A percentile compares a stretch with the other conserved stretches of the same genome.
These are phyloP conservation scores for Temnopleurus reevesii DNA, from an alignment of 53 echinoderm and acorn worm species.

Conservation along the genomic window DNA sequence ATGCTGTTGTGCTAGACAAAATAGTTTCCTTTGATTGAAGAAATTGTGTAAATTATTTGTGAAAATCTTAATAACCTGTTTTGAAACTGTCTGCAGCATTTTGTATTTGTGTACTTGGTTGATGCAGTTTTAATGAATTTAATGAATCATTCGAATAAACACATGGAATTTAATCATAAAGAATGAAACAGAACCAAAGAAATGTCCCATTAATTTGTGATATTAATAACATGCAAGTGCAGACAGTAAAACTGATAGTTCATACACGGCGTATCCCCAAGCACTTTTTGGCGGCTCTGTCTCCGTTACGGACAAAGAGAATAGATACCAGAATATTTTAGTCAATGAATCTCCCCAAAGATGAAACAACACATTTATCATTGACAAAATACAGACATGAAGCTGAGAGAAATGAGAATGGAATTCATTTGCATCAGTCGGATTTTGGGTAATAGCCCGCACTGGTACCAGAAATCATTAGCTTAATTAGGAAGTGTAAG, in stretches of 20 bases:
- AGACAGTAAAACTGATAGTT: slow-evolving; percentile 37
- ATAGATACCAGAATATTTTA: slow-evolving; percentile 18
- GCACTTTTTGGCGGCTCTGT: slow-evolving; percentile 18
- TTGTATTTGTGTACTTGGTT: background rate
- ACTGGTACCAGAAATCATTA: slow-evolving; percentile 49
- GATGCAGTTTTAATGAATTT: background rate
- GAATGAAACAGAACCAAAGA: slow-evolving; percentile 5
- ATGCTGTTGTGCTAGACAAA: no score
- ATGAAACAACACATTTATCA: slow-evolving; percentile 49
- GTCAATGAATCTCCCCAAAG: slow-evolving; percentile 38
- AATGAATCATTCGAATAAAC: slow-evolving; percentile 30
- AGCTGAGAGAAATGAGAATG: background rate
- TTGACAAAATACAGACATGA: slow-evolving; percentile 44
- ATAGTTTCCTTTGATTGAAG: no score
- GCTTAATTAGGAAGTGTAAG: slow-evolving; percentile 51
- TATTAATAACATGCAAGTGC: slow-evolving; percentile 20
- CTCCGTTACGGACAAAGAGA: slow-evolving; percentile 21
- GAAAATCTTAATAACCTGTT: background rate
- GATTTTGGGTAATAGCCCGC: slow-evolving; percentile 34
- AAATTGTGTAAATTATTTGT: background rate
- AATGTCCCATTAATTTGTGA: slow-evolving; percentile 22
- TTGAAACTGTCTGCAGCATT: slow-evolving; percentile 10
- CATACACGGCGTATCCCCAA: background rate
- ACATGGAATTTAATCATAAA: slow-evolving; percentile 19
- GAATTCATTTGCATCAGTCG: slow-evolving; percentile 43